phyloP scores from a whole-genome alignment of 2,888 invertebrate species.

The Chironomus riparius region DNA sequence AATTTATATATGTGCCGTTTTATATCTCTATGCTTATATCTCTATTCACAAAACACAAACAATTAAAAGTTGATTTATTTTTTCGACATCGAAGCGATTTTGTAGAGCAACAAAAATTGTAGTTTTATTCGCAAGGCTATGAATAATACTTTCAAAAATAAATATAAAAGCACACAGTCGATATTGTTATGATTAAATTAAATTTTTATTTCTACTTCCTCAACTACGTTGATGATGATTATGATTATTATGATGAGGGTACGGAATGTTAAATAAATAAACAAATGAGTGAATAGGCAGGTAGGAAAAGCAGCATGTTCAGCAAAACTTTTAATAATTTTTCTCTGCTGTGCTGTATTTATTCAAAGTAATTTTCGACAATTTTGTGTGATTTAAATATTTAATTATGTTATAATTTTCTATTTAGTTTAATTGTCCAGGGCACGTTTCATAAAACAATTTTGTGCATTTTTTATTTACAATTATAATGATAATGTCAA shows the following conservation, averaged over 20 bases:
- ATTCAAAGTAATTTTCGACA: conserved; percentile 6
- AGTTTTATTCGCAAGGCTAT: not conserved
- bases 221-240: not conserved
- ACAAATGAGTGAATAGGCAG: too few species aligned
- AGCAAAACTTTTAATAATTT: not conserved
- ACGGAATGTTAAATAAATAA: too few species aligned
- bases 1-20: too few species aligned
- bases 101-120: not conserved
- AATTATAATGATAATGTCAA: not conserved
- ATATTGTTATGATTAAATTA: conserved; percentile 24
- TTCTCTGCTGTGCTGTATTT: not conserved
- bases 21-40: not conserved
- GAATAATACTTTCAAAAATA: too few species aligned
- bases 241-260: too few species aligned
- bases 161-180: not conserved
- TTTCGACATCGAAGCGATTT: not conserved
- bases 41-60: conserved; percentile 3
- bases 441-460: not conserved
- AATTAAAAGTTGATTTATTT: conserved; percentile 25
- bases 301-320: not conserved
- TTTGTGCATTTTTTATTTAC: not conserved
- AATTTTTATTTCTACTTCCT: not conserved
- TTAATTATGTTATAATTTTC: conserved; percentile 23
- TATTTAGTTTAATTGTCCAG: conserved; percentile 10
- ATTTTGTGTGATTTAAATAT: conserved; percentile 22